Conservation (phyloP, 1,140 invertebrate genomes). For the Hyposmocoma kahamanoa region DNA sequence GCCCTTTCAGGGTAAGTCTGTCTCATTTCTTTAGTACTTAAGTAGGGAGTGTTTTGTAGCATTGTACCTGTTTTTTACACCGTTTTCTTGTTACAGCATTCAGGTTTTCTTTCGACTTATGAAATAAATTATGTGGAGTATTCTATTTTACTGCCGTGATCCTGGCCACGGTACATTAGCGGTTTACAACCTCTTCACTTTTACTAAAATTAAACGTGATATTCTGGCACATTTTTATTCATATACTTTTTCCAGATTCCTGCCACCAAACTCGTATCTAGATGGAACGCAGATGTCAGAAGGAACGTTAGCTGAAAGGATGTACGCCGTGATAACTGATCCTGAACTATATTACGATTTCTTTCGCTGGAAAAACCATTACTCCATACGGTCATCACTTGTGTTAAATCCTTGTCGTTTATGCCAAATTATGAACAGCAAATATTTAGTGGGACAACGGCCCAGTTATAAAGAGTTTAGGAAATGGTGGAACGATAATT, state of each 20-base stretch:
- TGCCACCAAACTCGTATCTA: conserved; percentile 45
- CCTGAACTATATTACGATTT: conserved; percentile 33
- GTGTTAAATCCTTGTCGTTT: conserved; percentile 30
- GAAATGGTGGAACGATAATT: conserved; percentile 40
- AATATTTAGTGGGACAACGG: conserved; percentile 17
- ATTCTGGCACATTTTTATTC: no score
- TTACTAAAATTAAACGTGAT: no score
- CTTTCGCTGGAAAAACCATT: conserved; percentile 47
- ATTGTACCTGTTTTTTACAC: no score
- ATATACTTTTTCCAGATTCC: conserved; percentile 30
- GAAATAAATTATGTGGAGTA: no score
- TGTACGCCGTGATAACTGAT: conserved; percentile 31
- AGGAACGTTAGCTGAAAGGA: conserved; percentile 21
- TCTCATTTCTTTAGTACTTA: no score
- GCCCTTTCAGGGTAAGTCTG: no score
- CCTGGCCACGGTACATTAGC: no score
- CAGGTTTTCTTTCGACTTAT: no score
- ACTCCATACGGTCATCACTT: conserved; percentile 21
- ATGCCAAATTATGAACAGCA: conserved; percentile 33
- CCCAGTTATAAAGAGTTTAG: conserved; percentile 24
- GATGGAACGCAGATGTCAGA: conserved; percentile 15
- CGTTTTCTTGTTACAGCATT: no score
- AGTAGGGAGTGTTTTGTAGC: no score
- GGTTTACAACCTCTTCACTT: no score
- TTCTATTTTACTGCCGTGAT: no score